Base-by-base conservation (phyloP, 2,888 invertebrate species). In the Lordiphosa fenestrarum region DNA sequence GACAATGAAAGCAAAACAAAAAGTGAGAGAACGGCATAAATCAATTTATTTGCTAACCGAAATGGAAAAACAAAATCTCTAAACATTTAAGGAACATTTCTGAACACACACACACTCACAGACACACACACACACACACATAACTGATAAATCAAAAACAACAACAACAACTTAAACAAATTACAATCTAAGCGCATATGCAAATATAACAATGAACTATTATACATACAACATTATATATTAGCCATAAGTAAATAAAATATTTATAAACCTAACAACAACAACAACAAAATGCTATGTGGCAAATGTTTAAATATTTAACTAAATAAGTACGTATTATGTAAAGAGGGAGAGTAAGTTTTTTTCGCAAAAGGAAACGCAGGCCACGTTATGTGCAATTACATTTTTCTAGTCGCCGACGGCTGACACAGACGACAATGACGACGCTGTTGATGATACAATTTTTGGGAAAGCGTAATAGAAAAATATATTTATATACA, bases 371-470 rank as follows among this genome's bases (percentile, higher is more conserved):
- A 53, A 53, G 42, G 68, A 66, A 69, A 69, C 65, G 68, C 78
- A 80, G 82, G 84, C 80, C 84, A 80, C 82, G 61, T 71, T 69
- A 81, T 82, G 84, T 80, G 84, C 80, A 80, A 80, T 80, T 78
- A 77, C 77, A 40, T 50, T 69, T 66, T 72, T 82, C 64, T 82
- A 76, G 75, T 78, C 75, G 72, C 69, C 58, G 53, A 30, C 74
- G 61, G 54, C 60, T 44, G 54, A 53, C 61, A 38, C 52, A 64
- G 49, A 50, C 56, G 40, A 55, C 35, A 51, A 56, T 53, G 69
- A 62, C 56, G 66, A 58, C 38, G 49, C 51, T 36, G 46, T 50
- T 53, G 65, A 66, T 50, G 53, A 56, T 61, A 48, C 66, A 73
- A 61, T 10, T 30, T 30, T 71, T 49, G 65, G 56, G 52, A 47